phyloP scores from a whole-genome alignment of 2,888 invertebrate species.

The Acleris literana region DNA sequence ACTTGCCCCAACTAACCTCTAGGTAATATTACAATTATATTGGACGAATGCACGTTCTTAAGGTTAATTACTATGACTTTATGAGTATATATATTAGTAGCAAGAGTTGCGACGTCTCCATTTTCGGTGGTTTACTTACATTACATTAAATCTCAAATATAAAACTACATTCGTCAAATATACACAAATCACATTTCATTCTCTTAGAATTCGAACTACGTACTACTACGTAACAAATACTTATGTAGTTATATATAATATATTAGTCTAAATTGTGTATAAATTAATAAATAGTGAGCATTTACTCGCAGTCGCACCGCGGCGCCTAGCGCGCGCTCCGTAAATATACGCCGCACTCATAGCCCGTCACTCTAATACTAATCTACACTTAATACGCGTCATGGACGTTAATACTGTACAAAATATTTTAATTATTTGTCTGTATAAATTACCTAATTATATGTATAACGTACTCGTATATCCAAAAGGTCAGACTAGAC shows the following conservation, averaged over 20 bases:
- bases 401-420: constrained; percentile 62
- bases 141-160: neutral
- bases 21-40: neutral
- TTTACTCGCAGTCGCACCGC: constrained; percentile 48
- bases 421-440: constrained; percentile 52
- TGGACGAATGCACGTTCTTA: neutral
- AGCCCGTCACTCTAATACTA: neutral
- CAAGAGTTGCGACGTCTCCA: neutral
- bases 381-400: constrained; percentile 34
- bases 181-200: constrained; percentile 5
- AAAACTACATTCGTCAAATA: neutral
- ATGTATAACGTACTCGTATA: constrained; percentile 29
- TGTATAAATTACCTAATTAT: constrained; percentile 28
- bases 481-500: constrained; percentile 6
- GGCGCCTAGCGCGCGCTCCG: constrained; percentile 26
- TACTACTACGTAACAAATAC: constrained; percentile 27
- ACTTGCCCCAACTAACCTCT: no score
- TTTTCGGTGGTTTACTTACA: neutral
- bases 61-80: constrained; percentile 1
- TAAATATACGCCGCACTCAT: constrained; percentile 13
- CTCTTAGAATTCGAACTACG: constrained; percentile 24
- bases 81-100: neutral
- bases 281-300: constrained; percentile 43
- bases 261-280: constrained; percentile 36
- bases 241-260: constrained; percentile 16